Conservation (phyloP, 2,888 invertebrate genomes). For the Tupiocoris notatus region DNA sequence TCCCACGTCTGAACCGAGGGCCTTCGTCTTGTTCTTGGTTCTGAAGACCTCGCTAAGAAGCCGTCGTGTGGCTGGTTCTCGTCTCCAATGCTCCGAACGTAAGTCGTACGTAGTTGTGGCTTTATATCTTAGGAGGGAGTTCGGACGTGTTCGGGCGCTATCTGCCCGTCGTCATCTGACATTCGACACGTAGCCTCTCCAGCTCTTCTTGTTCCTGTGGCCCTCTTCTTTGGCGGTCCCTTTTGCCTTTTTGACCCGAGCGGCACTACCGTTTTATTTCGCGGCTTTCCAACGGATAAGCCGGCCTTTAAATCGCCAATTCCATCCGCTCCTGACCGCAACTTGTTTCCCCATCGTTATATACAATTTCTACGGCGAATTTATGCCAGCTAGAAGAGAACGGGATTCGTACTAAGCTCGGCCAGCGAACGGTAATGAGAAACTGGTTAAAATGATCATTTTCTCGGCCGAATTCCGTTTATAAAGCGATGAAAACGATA, state of each 20-base stretch:
- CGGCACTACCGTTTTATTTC: background rate
- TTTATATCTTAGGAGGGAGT: background rate
- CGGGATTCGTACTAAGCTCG: too few relatives aligned
- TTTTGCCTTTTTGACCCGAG: background rate
- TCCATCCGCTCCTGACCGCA: too few relatives aligned
- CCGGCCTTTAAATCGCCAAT: background rate
- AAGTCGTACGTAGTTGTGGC: background rate
- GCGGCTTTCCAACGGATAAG: background rate
- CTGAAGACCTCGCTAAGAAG: too few relatives aligned
- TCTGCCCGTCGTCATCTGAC: slow-evolving; percentile 18
- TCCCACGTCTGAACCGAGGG: background rate
- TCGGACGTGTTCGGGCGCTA: slow-evolving; percentile 17
- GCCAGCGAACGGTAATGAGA: too few relatives aligned
- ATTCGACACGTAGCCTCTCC: slow-evolving; percentile 19
- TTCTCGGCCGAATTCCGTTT: too few relatives aligned
- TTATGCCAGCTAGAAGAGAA: too few relatives aligned
- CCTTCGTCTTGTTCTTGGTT: too few relatives aligned
- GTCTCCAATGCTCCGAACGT: background rate
- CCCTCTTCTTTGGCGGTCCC: background rate
- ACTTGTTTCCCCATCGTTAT: too few relatives aligned
- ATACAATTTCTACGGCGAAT: too few relatives aligned
- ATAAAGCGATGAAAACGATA: too few relatives aligned
- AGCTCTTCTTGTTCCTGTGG: background rate
- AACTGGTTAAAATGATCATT: too few relatives aligned
- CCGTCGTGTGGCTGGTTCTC: background rate